These are phyloP conservation scores for Chionodraco myersi DNA, from an alignment of 2,113 vertebrate genomes.

Conservation along the genomic window DNA sequence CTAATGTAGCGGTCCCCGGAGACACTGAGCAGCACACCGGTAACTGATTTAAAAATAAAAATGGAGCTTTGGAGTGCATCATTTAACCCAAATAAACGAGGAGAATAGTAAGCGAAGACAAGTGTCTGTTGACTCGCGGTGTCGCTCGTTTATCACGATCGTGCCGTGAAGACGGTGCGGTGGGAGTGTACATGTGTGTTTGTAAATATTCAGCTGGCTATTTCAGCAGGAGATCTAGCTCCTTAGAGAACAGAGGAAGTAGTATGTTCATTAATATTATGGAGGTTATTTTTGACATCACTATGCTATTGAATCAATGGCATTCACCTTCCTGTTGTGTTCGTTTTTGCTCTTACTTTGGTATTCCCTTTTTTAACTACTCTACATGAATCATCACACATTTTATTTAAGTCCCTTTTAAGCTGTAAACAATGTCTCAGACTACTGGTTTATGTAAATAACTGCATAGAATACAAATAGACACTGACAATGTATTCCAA, in stretches of 20 bases:
- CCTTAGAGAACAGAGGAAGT: slow-evolving; percentile 33
- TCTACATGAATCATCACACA: too few species aligned
- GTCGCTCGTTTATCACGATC: slow-evolving; percentile 58
- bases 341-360: too few species aligned
- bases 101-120: slow-evolving; percentile 57
- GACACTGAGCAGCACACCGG: slow-evolving; percentile 57
- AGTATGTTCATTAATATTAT: slow-evolving; percentile 47
- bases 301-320: neutral
- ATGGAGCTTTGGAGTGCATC: slow-evolving; percentile 64
- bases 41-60: slow-evolving; percentile 68
- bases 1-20: slow-evolving; percentile 65
- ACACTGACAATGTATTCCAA: too few species aligned
- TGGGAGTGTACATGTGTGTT: slow-evolving; percentile 17
- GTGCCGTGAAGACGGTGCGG: slow-evolving; percentile 4
- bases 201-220: slow-evolving; percentile 26
- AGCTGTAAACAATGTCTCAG: too few species aligned
- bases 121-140: slow-evolving; percentile 57
- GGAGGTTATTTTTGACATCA: slow-evolving; percentile 44
- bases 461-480: too few species aligned
- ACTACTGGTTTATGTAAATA: too few species aligned
- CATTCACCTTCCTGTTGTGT: too few species aligned
- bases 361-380: too few species aligned
- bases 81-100: slow-evolving; percentile 71
- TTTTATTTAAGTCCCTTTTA: too few species aligned
- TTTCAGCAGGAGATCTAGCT: slow-evolving; percentile 40